Percentiles rank a stretch among this genome's conserved stretches.
Evolutionary conservation across 2,888 invertebrate genomes (phyloP).

Genomic region (Ligdia adustata): DNA sequence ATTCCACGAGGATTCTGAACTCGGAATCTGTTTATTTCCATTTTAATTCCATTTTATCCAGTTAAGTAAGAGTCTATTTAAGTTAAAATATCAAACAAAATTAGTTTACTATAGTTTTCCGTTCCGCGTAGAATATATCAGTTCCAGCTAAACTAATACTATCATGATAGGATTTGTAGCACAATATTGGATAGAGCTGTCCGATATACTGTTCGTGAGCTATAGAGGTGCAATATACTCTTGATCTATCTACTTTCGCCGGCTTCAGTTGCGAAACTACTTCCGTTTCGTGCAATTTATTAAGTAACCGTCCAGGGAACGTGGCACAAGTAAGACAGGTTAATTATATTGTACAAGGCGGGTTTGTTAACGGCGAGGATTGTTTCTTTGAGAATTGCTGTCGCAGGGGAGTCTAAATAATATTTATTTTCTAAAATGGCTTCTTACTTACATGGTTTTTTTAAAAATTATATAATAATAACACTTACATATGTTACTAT

Average conservation of each 20-base stretch:
- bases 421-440: no score
- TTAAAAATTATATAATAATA: no score
- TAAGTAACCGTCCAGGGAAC: conserved; percentile 36
- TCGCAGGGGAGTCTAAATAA: background rate
- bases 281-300: conserved; percentile 42
- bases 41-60: no score
- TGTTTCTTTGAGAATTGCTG: conserved; percentile 18
- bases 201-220: background rate
- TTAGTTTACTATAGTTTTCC: no score
- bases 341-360: conserved; percentile 37
- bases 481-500: no score
- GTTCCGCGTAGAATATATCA: background rate
- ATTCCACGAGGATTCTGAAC: no score
- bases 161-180: conserved; percentile 8
- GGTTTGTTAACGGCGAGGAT: conserved; percentile 24
- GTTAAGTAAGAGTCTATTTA: no score
- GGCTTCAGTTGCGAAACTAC: conserved; percentile 32
- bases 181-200: conserved; percentile 8
- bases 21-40: no score
- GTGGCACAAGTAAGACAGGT: conserved; percentile 34
- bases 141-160: conserved; percentile 1
- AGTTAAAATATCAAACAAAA: no score
- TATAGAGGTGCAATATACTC: conserved; percentile 5
- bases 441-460: no score
- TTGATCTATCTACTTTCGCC: conserved; percentile 13